Base-by-base conservation (phyloP, 2,888 invertebrate genomes). In the Crocallis elinguaria region DNA sequence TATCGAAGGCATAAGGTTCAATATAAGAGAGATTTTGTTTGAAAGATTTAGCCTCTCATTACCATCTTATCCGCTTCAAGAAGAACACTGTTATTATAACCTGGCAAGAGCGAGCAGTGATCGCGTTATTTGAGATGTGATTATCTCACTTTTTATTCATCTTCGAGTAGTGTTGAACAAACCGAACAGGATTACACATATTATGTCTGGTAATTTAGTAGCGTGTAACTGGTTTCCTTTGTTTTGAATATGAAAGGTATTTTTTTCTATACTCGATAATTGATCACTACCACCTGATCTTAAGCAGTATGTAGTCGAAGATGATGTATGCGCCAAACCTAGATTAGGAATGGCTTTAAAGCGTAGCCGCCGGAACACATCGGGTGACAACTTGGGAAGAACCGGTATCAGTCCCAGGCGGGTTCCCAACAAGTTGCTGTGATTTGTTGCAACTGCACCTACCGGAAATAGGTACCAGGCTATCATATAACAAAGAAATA, bases 21-120 rank as follows among this genome's bases (percentile, higher is more conserved):
- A 5, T 14, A 17, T 43, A 3, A 19, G 0, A 0, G 5, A 14
- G 19, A 0, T 16, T 17, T 50, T n/a, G 12, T 30, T 11, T 19
- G 9, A 32, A 19, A 9, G 21, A 37, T 25, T 27, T 21, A 48
- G 42, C 45, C 78, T 69, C 79, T 85, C 79, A 87, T 89, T 87
- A 89, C 82, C 77, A 81, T 86, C 82, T 84, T 82, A 86, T 82
- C 76, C 82, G 81, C 79, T 80, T 75, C 65, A 68, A 71, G 72
- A 60, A 73, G 79, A 84, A 77, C 83, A 86, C 87, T 89, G 82
- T 88, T 87, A 89, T 90, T 89, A 89, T 83, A 81, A 79, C 71
- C 75, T 71, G 67, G 81, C 79, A 82, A 84, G 79, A 79, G 84
- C 82, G 66, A 83, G 84, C 86, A 89, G 82, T 86, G 83, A 86